These are phyloP conservation scores for Plusia festucae DNA, from an alignment of 2,888 invertebrate genomes.

Conservation along the genomic window DNA sequence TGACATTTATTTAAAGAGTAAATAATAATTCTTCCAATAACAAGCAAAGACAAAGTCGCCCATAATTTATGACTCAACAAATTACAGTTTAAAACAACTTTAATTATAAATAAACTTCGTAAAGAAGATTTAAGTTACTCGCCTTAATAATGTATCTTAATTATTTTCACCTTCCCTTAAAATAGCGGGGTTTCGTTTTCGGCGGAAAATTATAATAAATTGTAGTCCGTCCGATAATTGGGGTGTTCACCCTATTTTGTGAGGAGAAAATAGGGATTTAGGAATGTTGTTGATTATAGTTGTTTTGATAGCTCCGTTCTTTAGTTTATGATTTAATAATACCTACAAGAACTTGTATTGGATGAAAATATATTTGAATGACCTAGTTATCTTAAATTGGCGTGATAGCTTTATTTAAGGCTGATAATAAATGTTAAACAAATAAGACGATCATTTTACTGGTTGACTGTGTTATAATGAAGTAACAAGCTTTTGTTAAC, in stretches of 20 bases:
- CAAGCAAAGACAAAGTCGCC: not conserved
- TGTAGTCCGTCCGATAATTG: slow-evolving; percentile 32
- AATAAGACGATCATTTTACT: too few species aligned
- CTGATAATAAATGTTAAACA: too few species aligned
- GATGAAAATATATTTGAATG: not conserved
- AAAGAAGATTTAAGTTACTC: slow-evolving; percentile 17
- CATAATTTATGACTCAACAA: slow-evolving; percentile 29
- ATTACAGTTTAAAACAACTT: slow-evolving; percentile 18
- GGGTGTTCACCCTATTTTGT: slow-evolving; percentile 20
- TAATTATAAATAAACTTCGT: slow-evolving; percentile 17
- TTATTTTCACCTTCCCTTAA: slow-evolving; percentile 15
- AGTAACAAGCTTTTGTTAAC: too few species aligned
- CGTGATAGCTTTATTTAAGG: too few species aligned
- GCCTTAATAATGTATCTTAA: slow-evolving; percentile 19
- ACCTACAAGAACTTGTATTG: not conserved
- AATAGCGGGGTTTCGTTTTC: slow-evolving; percentile 3
- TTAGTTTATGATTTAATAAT: not conserved
- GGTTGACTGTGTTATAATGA: too few species aligned
- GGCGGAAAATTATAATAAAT: slow-evolving; percentile 15
- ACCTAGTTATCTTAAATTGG: not conserved
- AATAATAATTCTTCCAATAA: slow-evolving; percentile 25
- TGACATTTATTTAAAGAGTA: slow-evolving; percentile 9
- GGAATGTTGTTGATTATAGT: slow-evolving; percentile 6
- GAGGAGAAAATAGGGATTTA: slow-evolving; percentile 25
- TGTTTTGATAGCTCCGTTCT: not conserved